Evolutionary conservation across 1,140 invertebrate genomes (phyloP), one percentile per base, ranked within the genome.

Genomic region (Drosophila santomea): DNA sequence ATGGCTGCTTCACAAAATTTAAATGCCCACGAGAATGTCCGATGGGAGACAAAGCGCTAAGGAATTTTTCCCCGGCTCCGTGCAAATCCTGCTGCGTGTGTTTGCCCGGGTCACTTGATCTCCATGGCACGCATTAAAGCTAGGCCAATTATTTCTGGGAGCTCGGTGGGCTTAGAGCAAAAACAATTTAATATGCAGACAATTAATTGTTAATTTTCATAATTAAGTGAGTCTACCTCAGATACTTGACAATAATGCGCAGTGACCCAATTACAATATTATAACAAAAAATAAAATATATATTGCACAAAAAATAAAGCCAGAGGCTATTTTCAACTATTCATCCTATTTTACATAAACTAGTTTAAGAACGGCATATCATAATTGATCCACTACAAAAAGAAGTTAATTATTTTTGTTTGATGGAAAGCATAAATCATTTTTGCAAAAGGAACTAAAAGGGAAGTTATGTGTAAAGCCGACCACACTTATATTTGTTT

Each of bases 1-100:
- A 89, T 89, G 73, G 84, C 84, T 89, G 82, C 80, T 73, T 89
- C 76, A 75, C 66, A 89, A 78, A 89, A 89, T 89, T 80, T 89
- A 89, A 89, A 89, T 89, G 84, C 84, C 84, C 84, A 61, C 64
- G 84, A 89, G 84, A 86, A 77, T 86, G 83, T 78, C 66, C 48
- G 75, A 76, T 75, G 62, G 58, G 62, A 79, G 75, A 82, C 79
- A 83, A 69, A 83, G 62, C 61, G 66, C 54, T 12, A 50, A 72
- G 55, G 68, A 72, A 72, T 72, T 58, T 41, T 28, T 5, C 51
- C 45, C 43, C 12, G 36, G 2, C 36, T 38, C 62, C 8, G 17
- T 7, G n/a, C 11, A 38, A 57, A 41, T 57, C 54, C 44, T 43
- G 36, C 51, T 50, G 25, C 28, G 51, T 68, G 67, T 55, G 52